Conservation (phyloP, 2,797 vertebrate genomes). For the Eleutherodactylus coqui region DNA sequence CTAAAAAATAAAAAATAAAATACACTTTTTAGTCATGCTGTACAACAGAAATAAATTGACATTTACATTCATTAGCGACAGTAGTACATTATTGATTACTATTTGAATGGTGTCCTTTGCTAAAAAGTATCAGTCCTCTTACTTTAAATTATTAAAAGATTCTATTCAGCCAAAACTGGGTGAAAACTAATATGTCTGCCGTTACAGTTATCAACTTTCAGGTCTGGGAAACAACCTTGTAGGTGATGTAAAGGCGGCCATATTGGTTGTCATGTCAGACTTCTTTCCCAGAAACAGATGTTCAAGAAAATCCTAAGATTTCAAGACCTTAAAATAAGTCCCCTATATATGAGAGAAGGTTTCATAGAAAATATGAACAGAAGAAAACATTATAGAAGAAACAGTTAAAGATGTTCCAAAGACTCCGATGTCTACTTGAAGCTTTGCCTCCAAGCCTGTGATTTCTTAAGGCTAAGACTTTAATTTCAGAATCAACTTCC, state of each 20-base stretch:
- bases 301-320: neutral
- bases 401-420: neutral
- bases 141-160: neutral
- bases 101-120: neutral
- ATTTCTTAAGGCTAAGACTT: neutral
- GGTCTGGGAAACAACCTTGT: neutral
- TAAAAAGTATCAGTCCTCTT: neutral
- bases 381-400: neutral
- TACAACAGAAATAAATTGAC: neutral
- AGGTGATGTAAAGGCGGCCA: neutral
- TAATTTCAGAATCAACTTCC: neutral
- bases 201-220: neutral
- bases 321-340: neutral
- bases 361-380: neutral
- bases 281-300: neutral
- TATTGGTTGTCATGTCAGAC: neutral
- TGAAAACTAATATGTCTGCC: neutral
- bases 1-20: constrained; percentile 70
- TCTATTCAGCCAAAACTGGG: neutral
- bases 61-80: neutral
- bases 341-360: neutral
- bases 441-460: neutral
- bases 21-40: neutral
- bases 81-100: neutral
- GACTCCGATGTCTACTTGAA: neutral